Percentiles rank a stretch among this genome's conserved stretches.
phyloP scores from a whole-genome alignment of 2,888 invertebrate species.

The Drosophila nigricruria region DNA sequence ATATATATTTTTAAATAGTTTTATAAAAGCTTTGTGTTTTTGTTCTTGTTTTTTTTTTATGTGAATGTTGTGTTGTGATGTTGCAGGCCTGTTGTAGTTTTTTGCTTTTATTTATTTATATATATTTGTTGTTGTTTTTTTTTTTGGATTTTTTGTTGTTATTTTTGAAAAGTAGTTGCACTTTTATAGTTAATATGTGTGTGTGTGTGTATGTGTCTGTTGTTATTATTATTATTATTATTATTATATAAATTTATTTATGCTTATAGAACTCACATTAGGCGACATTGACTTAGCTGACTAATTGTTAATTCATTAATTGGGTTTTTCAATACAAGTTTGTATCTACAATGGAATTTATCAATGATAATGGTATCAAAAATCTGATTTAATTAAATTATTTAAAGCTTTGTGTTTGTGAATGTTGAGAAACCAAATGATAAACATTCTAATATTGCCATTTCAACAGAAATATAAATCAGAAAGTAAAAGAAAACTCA shows the following conservation, averaged over 20 bases:
- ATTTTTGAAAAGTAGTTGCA: constrained; percentile 59
- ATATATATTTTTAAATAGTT: constrained; percentile 73
- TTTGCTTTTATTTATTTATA: constrained; percentile 24
- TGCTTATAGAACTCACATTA: constrained; percentile 79
- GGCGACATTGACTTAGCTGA: constrained; percentile 81
- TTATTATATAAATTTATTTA: constrained; percentile 31
- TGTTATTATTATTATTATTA: constrained; percentile 38
- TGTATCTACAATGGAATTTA: constrained; percentile 80
- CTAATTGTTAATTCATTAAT: constrained; percentile 59
- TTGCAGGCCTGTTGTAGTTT: constrained; percentile 53
- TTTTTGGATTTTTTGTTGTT: constrained; percentile 18
- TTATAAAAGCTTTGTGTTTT: constrained; percentile 76
- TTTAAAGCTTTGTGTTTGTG: constrained; percentile 75
- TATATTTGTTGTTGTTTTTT: constrained; percentile 20
- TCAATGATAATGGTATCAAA: constrained; percentile 73
- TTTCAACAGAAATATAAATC: neutral
- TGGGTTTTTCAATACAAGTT: constrained; percentile 57
- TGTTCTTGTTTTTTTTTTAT: constrained; percentile 32
- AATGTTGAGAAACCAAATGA: constrained; percentile 29
- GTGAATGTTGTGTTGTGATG: constrained; percentile 44
- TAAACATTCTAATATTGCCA: constrained; percentile 40
- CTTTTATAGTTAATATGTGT: constrained; percentile 53
- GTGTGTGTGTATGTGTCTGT: constrained; percentile 34
- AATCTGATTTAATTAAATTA: constrained; percentile 81
- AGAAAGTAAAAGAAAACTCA: constrained; percentile 31